Evolutionary conservation across 2,797 vertebrate genomes (phyloP), one percentile per base, ranked within the genome.

Genomic region (Lateolabrax maculatus): DNA sequence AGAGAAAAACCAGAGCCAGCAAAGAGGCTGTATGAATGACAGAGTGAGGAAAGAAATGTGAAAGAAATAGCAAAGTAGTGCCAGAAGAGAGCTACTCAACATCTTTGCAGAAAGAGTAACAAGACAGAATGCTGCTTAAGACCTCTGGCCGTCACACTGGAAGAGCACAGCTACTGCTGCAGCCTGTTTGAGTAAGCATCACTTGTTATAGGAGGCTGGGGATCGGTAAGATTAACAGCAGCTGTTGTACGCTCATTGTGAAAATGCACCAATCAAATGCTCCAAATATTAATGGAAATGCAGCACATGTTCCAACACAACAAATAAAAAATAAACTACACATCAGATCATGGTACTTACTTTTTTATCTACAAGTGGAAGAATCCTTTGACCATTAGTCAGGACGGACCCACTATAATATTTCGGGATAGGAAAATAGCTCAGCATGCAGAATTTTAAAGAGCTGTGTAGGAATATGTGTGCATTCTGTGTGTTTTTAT

Each of bases 181-280:
- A 78, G 78, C 68, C 57, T 74, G 60, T 78, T 64, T 78, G 71
- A 80, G 31, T 56, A 78, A 72, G 52, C 37, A 58, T 55, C n/a
- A 44, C 49, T 71, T 58, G 3, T 62, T 61, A 46, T 57, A 41
- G 52, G 44, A 66, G 34, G 49, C 34, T 27, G 25, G 51, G 70
- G 75, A 78, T 37, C 64, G 34, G n/a, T 64, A 18, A 66, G 60
- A 79, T 84, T 80, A 75, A 80, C 29, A 70, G 36, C 51, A 60
- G 76, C 79, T 66, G 56, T 34, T 51, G 21, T 67, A 31, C 2
- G 19, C 13, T 51, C 21, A 66, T 34, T 67, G 58, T 57, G 39
- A 64, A 63, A 68, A 75, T 64, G 25, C 21, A 34, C 43, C n/a
- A n/a, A n/a, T n/a, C n/a, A n/a, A n/a, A n/a, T n/a, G 73, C 55